phyloP scores from a whole-genome alignment of 2,888 invertebrate genomes.

The Morpho achilles region DNA sequence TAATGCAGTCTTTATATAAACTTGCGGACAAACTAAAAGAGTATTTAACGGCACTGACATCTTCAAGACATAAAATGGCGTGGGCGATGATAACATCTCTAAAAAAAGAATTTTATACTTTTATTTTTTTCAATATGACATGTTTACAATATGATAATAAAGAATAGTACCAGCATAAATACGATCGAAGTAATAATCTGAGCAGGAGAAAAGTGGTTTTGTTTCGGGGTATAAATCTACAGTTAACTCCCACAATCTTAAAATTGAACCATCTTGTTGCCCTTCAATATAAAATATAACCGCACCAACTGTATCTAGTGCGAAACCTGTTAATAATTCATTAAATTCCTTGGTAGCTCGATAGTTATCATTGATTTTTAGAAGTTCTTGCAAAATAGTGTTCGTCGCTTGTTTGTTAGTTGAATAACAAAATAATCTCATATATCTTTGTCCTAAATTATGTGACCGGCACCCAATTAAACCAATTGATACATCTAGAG shows the following conservation, averaged over 20 bases:
- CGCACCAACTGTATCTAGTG: conserved; percentile 50
- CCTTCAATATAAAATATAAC: conserved; percentile 59
- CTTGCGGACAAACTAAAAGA: conserved; percentile 53
- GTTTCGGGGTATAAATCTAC: conserved; percentile 46
- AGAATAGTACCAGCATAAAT: conserved; percentile 50
- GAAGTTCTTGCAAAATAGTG: conserved; percentile 40
- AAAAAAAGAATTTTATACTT: conserved; percentile 1
- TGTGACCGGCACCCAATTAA: conserved; percentile 55
- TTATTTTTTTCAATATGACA: too few relatives aligned
- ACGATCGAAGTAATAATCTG: conserved; percentile 45
- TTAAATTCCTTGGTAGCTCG: conserved; percentile 27
- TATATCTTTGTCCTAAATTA: conserved; percentile 37
- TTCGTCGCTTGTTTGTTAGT: conserved; percentile 37
- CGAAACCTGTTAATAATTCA: conserved; percentile 56
- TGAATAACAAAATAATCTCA: conserved; percentile 52
- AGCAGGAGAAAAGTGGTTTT: conserved; percentile 51
- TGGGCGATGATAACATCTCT: conserved; percentile 44
- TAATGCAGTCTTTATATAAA: conserved; percentile 58
- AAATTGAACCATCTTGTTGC: conserved; percentile 49
- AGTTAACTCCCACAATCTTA: conserved; percentile 53
- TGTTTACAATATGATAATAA: too few relatives aligned
- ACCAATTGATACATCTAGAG: conserved; percentile 56
- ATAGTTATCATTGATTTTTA: conserved; percentile 45
- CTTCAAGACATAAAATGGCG: conserved; percentile 54
- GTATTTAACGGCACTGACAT: conserved; percentile 55